Evolutionary conservation across 2,888 invertebrate species (phyloP).

Genomic region (Campoplex nolae): DNA sequence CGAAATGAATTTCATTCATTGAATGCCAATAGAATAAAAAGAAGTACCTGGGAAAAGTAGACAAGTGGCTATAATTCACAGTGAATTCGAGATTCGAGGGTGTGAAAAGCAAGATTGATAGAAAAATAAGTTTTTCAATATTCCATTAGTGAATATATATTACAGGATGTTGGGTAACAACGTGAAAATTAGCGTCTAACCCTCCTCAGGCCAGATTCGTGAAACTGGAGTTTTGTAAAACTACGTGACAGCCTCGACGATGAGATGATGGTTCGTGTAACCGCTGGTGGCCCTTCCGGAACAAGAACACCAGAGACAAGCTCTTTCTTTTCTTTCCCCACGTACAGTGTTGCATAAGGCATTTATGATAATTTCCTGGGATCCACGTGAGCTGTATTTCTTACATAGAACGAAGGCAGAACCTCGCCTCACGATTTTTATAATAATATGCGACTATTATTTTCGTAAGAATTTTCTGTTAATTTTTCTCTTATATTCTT

Average conservation of each 20-base stretch:
- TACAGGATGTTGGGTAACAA: conserved; percentile 20
- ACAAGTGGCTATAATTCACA: neutral
- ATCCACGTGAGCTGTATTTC: conserved; percentile 24
- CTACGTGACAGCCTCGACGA: conserved; percentile 63
- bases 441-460: conserved; percentile 31
- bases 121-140: neutral
- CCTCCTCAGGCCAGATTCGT: conserved; percentile 9
- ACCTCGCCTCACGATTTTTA: conserved; percentile 6
- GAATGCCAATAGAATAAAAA: neutral
- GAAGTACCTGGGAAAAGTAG: neutral
- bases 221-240: conserved; percentile 13
- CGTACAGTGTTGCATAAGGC: conserved; percentile 58
- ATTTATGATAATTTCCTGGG: conserved; percentile 64
- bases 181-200: conserved; percentile 58
- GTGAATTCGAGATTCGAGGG: no score
- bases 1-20: no score
- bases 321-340: neutral
- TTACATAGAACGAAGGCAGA: neutral
- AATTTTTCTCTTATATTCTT: neutral
- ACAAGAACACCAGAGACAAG: conserved; percentile 62
- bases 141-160: conserved; percentile 3
- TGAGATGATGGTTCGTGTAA: conserved; percentile 64
- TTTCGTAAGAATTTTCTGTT: neutral
- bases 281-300: conserved; percentile 50
- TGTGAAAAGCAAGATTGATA: neutral